Evolutionary conservation across 2,113 vertebrate species (phyloP), one percentile per base, ranked within the genome.

Genomic region (Mormoops blainvillei): DNA sequence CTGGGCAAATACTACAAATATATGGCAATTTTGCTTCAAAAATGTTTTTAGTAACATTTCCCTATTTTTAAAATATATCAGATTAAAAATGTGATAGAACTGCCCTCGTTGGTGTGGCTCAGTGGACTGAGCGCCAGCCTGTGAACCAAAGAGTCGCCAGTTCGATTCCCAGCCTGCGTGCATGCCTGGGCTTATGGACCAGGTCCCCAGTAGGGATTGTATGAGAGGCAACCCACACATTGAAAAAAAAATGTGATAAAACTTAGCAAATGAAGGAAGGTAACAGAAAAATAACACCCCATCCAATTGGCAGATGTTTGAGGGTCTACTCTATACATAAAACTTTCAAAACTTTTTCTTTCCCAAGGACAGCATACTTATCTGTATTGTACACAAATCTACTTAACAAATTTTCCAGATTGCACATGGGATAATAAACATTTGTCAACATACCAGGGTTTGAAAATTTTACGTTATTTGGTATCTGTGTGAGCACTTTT

Each of bases 1-100:
- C 80, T 63, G 16, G 12, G 41, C 80, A 94, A 94, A 93, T n/a
- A 28, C 7, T 95, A 92, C 41, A 71, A 91, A 89, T 92, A 54
- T 24, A 43, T 38, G 14, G 13, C 45, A 9, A 13, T 19, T 87
- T 9, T 97, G 10, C 45, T 38, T 36, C 24, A 92, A 68, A 81
- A 48, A 91, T 65, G 5, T 56, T 86, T 86, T 74, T 33, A 70
- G 7, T 89, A 45, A 74, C 15, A 54, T 80, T 86, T 89, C 24
- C 70, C 2, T 87, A 45, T 86, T 36, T 87, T 93, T 93, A 15
- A n/a, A 91, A 68, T 89, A 19, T 31, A 31, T 38, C 77, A 63
- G 6, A 38, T 84, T 54, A 45, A 94, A 68, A 74, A 26, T 50
- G 13, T 92, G 36, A 6, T 45, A 38, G 7, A 71, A 28, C n/a